These are phyloP conservation scores for Holothuria glaberrima DNA, from an alignment of 35 echinoderm and acorn worm genomes.

Conservation along the genomic window DNA sequence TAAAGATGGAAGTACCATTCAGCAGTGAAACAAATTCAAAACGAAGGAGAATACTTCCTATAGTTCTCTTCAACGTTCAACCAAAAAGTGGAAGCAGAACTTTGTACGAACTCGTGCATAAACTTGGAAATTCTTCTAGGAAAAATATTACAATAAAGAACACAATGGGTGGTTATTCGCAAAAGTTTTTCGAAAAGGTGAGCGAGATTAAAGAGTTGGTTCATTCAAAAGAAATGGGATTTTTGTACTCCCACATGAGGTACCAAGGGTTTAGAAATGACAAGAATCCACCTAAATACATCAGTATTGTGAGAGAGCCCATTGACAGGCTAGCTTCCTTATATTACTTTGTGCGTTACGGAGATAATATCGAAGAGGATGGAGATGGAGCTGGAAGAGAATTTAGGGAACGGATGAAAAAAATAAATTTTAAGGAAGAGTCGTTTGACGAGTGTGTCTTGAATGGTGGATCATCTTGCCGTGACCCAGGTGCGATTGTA, in stretches of 20 bases:
- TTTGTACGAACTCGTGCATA: slow-evolving; percentile 1
- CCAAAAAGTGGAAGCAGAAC: slow-evolving; percentile 49
- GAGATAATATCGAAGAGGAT: background rate
- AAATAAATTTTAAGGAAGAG: background rate
- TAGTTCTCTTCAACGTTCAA: slow-evolving; percentile 27
- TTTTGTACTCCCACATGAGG: slow-evolving; percentile 44
- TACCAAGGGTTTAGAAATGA: background rate
- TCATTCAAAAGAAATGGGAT: background rate
- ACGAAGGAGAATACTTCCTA: background rate
- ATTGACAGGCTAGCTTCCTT: slow-evolving; percentile 47
- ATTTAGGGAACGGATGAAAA: slow-evolving; percentile 26
- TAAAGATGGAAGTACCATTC: no score
- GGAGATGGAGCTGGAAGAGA: background rate
- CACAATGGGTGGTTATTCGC: slow-evolving; percentile 21
- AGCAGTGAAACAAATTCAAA: background rate
- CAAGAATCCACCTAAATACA: slow-evolving; percentile 29
- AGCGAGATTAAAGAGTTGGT: background rate
- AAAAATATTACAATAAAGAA: slow-evolving; percentile 11
- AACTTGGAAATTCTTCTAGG: background rate
- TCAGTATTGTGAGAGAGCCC: slow-evolving; percentile 53
- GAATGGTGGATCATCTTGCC: background rate
- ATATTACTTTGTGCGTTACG: slow-evolving; percentile 50
- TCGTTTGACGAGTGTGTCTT: slow-evolving; percentile 32
- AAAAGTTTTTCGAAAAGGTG: background rate
- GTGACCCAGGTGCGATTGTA: background rate